Conservation (phyloP, 2,797 vertebrate genomes). For the Hoplostethus atlanticus region DNA sequence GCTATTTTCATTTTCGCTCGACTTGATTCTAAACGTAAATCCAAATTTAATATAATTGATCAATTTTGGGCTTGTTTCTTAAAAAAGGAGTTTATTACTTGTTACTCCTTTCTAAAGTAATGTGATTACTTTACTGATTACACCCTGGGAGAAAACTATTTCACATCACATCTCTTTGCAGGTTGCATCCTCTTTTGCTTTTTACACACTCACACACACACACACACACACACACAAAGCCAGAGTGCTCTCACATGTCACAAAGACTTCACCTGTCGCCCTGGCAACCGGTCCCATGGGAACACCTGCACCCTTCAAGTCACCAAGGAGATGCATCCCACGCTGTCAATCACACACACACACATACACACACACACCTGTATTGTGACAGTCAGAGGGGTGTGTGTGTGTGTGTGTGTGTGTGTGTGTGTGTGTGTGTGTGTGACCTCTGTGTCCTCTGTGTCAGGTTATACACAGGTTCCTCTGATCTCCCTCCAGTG, state of each 20-base stretch:
- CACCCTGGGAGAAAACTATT: no score
- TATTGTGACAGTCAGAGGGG: slow-evolving; percentile 10
- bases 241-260: slow-evolving; percentile 63
- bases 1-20: slow-evolving; percentile 54
- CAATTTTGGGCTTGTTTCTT: no score
- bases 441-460: background rate
- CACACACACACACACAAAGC: slow-evolving; percentile 20
- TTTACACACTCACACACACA: background rate
- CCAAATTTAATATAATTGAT: no score
- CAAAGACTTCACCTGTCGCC: slow-evolving; percentile 67
- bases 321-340: slow-evolving; percentile 56
- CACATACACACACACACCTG: background rate
- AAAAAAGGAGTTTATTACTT: no score
- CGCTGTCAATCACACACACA: slow-evolving; percentile 61
- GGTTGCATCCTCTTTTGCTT: no score
- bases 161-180: no score
- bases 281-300: slow-evolving; percentile 55
- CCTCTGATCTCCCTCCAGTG: slow-evolving; percentile 30
- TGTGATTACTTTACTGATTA: no score
- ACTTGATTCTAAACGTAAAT: slow-evolving; percentile 1
- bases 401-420: slow-evolving; percentile 7
- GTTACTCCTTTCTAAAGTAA: no score
- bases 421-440: slow-evolving; percentile 1
- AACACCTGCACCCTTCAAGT: slow-evolving; percentile 66
- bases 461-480: slow-evolving; percentile 8